Percentiles rank a stretch among this genome's conserved stretches.
Conservation (phyloP, 2,888 invertebrate species). For the Leptopilina syphax region DNA sequence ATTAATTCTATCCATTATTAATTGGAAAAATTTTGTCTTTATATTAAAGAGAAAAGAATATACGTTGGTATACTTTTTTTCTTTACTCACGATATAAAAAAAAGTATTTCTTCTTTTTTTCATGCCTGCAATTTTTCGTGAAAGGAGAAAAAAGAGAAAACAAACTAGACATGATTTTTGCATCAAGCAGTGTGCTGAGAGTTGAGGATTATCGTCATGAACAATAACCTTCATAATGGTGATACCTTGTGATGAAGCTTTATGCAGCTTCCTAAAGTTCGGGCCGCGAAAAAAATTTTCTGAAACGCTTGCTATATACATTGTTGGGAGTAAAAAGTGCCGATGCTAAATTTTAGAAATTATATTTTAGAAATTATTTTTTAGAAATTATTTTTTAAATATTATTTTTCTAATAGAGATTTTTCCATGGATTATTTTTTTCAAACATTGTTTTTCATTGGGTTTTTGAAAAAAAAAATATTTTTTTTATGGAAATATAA, state of each 20-base stretch:
- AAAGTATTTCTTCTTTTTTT: not conserved
- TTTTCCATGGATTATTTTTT: no score
- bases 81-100: not conserved
- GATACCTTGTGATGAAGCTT: conserved; percentile 12
- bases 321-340: not conserved
- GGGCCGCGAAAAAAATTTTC: not conserved
- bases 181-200: conserved; percentile 8
- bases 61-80: not conserved
- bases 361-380: not conserved
- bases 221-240: conserved; percentile 32
- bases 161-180: conserved; percentile 16
- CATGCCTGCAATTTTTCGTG: no score
- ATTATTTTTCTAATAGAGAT: no score
- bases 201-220: conserved; percentile 7
- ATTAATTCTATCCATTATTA: not conserved
- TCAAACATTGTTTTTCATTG: no score
- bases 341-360: no score
- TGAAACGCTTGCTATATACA: not conserved
- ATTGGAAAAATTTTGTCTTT: not conserved
- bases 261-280: not conserved
- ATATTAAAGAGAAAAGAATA: no score
- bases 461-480: no score
- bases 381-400: not conserved
- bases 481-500: no score
- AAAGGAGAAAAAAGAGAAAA: not conserved